Evolutionary conservation across 2,113 vertebrate species (phyloP), one percentile per base, ranked within the genome.

Genomic region (Peromyscus maniculatus): DNA sequence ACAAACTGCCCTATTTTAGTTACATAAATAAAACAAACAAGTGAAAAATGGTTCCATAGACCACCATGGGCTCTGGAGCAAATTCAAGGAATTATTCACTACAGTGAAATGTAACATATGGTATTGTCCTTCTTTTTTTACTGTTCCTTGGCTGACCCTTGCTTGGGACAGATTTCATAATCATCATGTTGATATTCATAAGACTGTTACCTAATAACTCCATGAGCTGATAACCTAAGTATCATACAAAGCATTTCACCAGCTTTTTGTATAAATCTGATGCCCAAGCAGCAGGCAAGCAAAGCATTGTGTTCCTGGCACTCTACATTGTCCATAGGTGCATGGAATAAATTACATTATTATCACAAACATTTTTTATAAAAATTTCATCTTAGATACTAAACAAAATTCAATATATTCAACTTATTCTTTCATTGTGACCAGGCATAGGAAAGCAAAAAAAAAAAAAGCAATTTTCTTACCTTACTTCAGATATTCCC

Each of bases 391-490:
- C 89, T 86, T 66, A 9, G 17, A 90, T 46, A 59, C 59, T 66
- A 90, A 86, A 96, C 92, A 93, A 91, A 91, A 77, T 4, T 21
- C 9, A 96, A 55, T 64, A 62, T 74, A 92, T 91, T 87, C 28
- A 57, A 59, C 8, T 55, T 96, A 62, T 26, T 91, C 22, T 36
- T 93, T 96, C n/a, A 62, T 92, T 93, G 39, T 91, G 52, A 57
- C 46, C 52, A 94, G 36, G 21, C 28, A 92, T 89, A 95, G 12
- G 46, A 95, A 96, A 96, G 21, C n/a, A 87, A 69, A 72, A 96
- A 78, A 52, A 52, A 72, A 36, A 78, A 67, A 89, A 67, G 33
- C 43, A 87, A 86, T 86, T 96, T 87, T 72, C 24, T 95, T 88
- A 31, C 59, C 13, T 17, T 74, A 71, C 28, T 89, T 94, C 46